Evolutionary conservation across 2,797 vertebrate genomes (phyloP).

Genomic region (Glyptemys insculpta): DNA sequence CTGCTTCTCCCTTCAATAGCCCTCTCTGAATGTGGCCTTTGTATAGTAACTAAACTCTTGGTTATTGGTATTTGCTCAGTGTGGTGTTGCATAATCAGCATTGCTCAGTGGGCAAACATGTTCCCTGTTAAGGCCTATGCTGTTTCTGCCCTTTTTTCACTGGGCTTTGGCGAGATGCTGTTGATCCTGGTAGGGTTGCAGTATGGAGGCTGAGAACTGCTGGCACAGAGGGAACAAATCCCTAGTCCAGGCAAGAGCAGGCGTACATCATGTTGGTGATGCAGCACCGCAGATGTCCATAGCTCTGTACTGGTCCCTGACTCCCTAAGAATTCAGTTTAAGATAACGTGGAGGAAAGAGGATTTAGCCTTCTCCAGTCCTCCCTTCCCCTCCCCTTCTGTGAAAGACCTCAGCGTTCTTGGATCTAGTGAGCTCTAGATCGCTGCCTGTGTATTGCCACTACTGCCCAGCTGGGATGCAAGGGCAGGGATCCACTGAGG

Average conservation of each 20-base stretch:
- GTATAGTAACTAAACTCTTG: background rate
- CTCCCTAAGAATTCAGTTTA: background rate
- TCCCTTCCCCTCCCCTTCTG: background rate
- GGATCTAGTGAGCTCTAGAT: background rate
- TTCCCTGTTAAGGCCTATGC: background rate
- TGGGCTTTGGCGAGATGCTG: background rate
- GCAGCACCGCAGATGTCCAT: fast-evolving
- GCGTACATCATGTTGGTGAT: background rate
- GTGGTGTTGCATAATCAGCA: fast-evolving
- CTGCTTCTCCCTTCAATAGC: background rate
- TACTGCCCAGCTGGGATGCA: background rate
- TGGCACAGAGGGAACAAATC: background rate
- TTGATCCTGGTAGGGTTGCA: background rate
- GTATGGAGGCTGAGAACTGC: background rate
- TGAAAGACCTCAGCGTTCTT: background rate
- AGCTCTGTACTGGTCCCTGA: background rate
- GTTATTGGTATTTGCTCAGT: too few species aligned
- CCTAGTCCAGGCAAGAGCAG: background rate
- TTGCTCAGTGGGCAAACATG: fast-evolving
- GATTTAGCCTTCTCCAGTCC: background rate
- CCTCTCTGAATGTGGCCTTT: background rate
- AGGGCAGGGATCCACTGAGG: background rate
- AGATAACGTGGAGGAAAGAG: background rate
- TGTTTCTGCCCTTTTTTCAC: background rate
- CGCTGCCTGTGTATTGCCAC: fast-evolving